phyloP scores from a whole-genome alignment of 2,797 vertebrate genomes.

The Psittacula derbiana region DNA sequence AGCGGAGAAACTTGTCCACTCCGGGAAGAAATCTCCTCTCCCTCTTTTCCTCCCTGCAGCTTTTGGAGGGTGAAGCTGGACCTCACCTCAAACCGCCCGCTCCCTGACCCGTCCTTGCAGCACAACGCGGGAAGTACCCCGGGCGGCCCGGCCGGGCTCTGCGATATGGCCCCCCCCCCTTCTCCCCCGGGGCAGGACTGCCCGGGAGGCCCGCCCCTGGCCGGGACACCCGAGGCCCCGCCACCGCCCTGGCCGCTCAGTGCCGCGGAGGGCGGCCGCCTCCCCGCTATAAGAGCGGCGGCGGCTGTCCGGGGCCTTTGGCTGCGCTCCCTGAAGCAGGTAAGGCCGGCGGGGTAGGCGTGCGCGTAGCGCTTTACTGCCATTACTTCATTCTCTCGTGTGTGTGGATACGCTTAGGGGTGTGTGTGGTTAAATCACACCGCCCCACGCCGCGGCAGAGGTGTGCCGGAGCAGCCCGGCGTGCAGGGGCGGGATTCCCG shows the following conservation, averaged over 20 bases:
- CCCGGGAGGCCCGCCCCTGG: background rate
- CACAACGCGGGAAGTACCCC: background rate
- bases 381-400: background rate
- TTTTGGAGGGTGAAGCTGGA: background rate
- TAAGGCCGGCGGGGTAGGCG: background rate
- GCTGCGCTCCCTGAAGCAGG: background rate
- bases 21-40: background rate
- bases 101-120: rapidly evolving
- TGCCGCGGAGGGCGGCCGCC: background rate
- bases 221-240: background rate
- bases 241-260: background rate
- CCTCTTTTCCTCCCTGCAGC: no score
- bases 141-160: background rate
- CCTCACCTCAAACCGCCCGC: background rate
- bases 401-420: background rate
- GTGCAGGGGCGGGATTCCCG: background rate
- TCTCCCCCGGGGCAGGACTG: background rate
- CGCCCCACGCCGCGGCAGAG: no score
- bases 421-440: rapidly evolving
- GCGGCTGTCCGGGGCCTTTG: background rate
- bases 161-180: background rate
- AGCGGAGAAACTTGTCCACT: rapidly evolving
- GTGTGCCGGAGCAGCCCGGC: background rate
- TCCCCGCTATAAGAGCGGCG: background rate
- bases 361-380: rapidly evolving